These are phyloP conservation scores for Drosophila kambysellisi DNA, from an alignment of 2,888 invertebrate species.

Conservation along the genomic window DNA sequence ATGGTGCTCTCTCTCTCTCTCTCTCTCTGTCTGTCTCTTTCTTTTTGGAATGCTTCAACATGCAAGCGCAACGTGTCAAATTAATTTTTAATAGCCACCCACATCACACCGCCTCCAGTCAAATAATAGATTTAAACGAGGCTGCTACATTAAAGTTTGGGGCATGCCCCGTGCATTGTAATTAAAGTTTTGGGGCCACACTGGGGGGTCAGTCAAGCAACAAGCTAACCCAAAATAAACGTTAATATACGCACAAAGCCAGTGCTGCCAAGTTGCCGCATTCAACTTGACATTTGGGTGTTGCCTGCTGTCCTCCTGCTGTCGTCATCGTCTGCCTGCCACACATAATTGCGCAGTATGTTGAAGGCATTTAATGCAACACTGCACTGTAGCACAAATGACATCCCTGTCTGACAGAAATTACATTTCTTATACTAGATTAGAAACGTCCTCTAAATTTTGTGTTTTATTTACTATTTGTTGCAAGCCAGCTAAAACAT, in stretches of 20 bases:
- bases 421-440: not conserved
- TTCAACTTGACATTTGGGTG: constrained; percentile 47
- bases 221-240: constrained; percentile 23
- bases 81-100: constrained; percentile 77
- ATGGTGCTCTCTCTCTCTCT: not conserved
- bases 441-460: not conserved
- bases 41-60: constrained; percentile 59
- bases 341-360: constrained; percentile 68
- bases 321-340: constrained; percentile 39
- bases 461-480: not conserved
- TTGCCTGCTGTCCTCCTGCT: constrained; percentile 26
- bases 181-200: constrained; percentile 64
- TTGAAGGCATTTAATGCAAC: constrained; percentile 59
- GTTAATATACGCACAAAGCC: constrained; percentile 48
- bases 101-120: constrained; percentile 8
- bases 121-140: constrained; percentile 83
- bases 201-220: constrained; percentile 38
- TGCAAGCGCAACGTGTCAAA: constrained; percentile 80
- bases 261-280: constrained; percentile 43
- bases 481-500: no score
- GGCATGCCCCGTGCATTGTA: constrained; percentile 58
- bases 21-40: not conserved
- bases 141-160: constrained; percentile 26
- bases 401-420: not conserved
- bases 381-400: not conserved